Conservation (phyloP, 2,888 invertebrate species). For the Ophonus ardosiacus region DNA sequence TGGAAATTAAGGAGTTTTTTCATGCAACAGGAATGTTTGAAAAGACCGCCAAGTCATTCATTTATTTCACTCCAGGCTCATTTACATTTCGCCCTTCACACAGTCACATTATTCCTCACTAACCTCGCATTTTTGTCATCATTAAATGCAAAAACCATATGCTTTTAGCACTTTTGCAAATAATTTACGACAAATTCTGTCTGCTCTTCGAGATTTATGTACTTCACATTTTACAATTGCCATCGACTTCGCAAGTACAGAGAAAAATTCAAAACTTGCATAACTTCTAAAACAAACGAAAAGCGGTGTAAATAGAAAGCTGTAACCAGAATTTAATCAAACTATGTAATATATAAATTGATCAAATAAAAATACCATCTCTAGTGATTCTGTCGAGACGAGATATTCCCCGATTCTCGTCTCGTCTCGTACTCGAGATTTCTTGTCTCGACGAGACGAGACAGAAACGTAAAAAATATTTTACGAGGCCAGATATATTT, state of each 20-base stretch:
- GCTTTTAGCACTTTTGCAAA: background rate
- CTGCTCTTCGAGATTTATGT: background rate
- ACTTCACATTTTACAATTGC: background rate
- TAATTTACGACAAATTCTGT: conserved; percentile 12
- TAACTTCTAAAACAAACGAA: no score
- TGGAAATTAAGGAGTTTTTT: background rate
- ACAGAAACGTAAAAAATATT: no score
- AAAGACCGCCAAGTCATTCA: background rate
- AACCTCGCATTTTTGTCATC: conserved; percentile 21
- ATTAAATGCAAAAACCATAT: conserved; percentile 7
- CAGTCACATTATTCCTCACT: conserved; percentile 26
- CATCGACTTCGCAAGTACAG: background rate
- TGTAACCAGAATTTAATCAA: no score
- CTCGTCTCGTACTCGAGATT: no score
- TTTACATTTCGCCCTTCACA: conserved; percentile 31
- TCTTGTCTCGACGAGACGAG: no score
- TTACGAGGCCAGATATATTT: no score
- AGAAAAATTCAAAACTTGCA: background rate
- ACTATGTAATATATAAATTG: no score
- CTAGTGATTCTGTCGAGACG: no score
- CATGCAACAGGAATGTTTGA: background rate
- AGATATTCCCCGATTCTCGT: no score
- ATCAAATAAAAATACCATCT: no score
- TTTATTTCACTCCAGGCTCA: background rate
- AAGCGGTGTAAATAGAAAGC: no score